Evolutionary conservation across 2,113 vertebrate genomes (phyloP), one percentile per base, ranked within the genome.

Genomic region (Pica pica): DNA sequence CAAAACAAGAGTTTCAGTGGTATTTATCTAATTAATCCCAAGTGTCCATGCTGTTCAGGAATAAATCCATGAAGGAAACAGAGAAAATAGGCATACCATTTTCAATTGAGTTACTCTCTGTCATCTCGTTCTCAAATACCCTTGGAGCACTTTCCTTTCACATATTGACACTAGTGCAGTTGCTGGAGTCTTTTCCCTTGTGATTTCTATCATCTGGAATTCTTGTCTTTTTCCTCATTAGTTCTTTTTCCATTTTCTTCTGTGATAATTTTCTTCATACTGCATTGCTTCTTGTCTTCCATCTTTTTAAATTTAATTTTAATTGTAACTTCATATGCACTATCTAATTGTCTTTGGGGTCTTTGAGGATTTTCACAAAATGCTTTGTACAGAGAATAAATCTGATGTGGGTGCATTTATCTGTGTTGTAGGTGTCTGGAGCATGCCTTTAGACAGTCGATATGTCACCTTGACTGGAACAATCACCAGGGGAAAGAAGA

Each of bases 401-500:
- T 70, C 44, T 86, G 83, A 91, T 39, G 19, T 27, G 86, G 46
- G 71, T 88, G 47, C 83, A 39, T 60, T 96, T 89, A 16, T 96
- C 60, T 96, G 42, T 96, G 46, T 95, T 83, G 11, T 78, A 98
- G 98, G 97, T 95, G 97, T 97, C 93, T 99, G 99, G 98, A 98
- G 95, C 84, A 95, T 99, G 97, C 99, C 98, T 73, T 98, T 98
- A 79, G 99, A 99, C 94, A 99, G 99, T 96, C 98, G 98, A 68
- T 99, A 99, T 13, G 99, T 99, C 83, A 99, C 99, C 11, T 98
- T 99, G 95, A 99, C 99, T 10, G 99, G 99, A 87, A 99, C 99
- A 92, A 99, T 99, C 98, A 99, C 99, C 3, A 98, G 99, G 24
- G 99, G 99, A 18, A 99, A 99, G 98, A 99, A 99, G 97, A 99